phyloP scores from a whole-genome alignment of 1,140 invertebrate genomes.

The Meloidogyne floridensis region DNA sequence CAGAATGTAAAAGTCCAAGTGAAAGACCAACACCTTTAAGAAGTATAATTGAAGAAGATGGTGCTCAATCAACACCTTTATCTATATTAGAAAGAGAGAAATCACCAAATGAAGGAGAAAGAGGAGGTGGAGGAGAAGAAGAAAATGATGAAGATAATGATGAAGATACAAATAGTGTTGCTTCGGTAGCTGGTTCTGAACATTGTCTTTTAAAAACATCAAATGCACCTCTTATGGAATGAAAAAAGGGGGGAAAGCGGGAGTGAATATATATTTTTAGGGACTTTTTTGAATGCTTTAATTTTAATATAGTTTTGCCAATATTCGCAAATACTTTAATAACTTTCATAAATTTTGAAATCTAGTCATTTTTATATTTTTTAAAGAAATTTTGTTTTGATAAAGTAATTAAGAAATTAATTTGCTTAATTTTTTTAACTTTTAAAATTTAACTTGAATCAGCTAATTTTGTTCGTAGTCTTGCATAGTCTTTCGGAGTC shows the following conservation, averaged over 20 bases:
- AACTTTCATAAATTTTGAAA: too few relatives aligned
- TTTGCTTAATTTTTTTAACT: too few relatives aligned
- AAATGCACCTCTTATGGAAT: conserved; percentile 17
- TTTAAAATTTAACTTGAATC: too few relatives aligned
- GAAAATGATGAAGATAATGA: conserved; percentile 24
- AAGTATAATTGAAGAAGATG: conserved; percentile 32
- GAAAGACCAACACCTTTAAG: conserved; percentile 14
- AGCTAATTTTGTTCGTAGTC: too few relatives aligned
- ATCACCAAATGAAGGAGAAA: conserved; percentile 21
- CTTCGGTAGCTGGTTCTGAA: conserved; percentile 42
- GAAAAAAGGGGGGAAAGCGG: not conserved
- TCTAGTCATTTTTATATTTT: too few relatives aligned
- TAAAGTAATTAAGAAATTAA: too few relatives aligned
- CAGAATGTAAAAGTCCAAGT: not conserved
- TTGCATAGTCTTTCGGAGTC: too few relatives aligned
- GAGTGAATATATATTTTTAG: too few relatives aligned
- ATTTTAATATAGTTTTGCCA: too few relatives aligned
- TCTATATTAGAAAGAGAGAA: conserved; percentile 12
- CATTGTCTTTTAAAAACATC: conserved; percentile 24
- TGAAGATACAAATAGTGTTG: conserved; percentile 39
- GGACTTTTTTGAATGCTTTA: too few relatives aligned
- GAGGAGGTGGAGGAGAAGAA: not conserved
- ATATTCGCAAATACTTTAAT: too few relatives aligned
- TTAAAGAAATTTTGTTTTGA: too few relatives aligned
- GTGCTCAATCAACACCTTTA: not conserved